Evolutionary conservation across 2,797 vertebrate genomes (phyloP).

Genomic region (Gymnoscopelus microlampas): DNA sequence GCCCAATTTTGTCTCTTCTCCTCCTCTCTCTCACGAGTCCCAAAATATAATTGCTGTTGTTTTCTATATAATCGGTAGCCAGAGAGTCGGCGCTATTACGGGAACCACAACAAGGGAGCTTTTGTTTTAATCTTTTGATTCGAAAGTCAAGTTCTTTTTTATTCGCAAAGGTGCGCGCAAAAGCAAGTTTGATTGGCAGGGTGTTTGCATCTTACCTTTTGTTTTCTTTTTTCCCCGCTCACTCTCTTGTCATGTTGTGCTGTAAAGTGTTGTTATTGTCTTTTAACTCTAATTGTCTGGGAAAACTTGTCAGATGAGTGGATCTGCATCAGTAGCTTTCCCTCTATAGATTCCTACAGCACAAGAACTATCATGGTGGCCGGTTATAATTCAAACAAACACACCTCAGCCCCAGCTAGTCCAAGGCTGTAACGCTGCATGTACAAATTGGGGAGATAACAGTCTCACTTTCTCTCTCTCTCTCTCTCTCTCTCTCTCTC

Average conservation of each 20-base stretch:
- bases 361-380: slow-evolving; percentile 45
- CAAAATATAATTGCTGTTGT: slow-evolving; percentile 79
- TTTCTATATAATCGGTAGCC: slow-evolving; percentile 77
- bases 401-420: slow-evolving; percentile 51
- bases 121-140: slow-evolving; percentile 84
- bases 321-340: slow-evolving; percentile 57
- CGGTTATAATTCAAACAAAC: slow-evolving; percentile 74
- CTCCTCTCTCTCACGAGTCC: slow-evolving; percentile 64
- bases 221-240: slow-evolving; percentile 19
- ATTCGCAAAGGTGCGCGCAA: slow-evolving; percentile 72
- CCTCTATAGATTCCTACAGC: slow-evolving; percentile 59
- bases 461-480: slow-evolving; percentile 47
- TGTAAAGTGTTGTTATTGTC: slow-evolving; percentile 80
- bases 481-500: slow-evolving; percentile 17
- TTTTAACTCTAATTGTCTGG: slow-evolving; percentile 79
- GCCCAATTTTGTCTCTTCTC: slow-evolving; percentile 67
- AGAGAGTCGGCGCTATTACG: slow-evolving; percentile 66
- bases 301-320: slow-evolving; percentile 82
- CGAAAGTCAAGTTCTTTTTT: slow-evolving; percentile 76
- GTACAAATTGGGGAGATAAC: slow-evolving; percentile 68
- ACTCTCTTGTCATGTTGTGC: slow-evolving; percentile 74
- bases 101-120: slow-evolving; percentile 67
- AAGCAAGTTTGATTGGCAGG: slow-evolving; percentile 80
- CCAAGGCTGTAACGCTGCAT: slow-evolving; percentile 40
- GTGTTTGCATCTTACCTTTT: slow-evolving; percentile 62